A percentile compares a stretch with the other conserved stretches of the same genome.
Evolutionary conservation across 2,888 invertebrate species (phyloP).

Genomic region (Ophion ventricosus): DNA sequence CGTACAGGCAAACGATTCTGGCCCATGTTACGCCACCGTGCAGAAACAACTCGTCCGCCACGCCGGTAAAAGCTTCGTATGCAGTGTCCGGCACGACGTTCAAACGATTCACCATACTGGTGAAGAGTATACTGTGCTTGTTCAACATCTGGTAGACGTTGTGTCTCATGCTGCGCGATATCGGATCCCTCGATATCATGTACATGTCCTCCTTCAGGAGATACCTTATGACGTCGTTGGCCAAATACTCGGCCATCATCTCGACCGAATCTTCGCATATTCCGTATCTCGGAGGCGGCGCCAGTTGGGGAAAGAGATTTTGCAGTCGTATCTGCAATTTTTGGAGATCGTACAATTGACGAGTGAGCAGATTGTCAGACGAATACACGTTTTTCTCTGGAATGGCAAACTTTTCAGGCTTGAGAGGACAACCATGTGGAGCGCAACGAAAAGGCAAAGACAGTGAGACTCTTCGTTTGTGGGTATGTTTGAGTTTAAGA

Average conservation of each 20-base stretch:
- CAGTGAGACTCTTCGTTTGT: neutral
- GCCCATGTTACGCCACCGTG: constrained; percentile 83
- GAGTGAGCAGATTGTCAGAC: neutral
- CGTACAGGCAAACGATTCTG: constrained; percentile 82
- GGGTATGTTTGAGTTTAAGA: neutral
- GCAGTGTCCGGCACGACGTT: constrained; percentile 82
- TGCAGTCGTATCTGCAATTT: constrained; percentile 79
- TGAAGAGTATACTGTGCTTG: constrained; percentile 83
- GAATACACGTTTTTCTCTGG: neutral
- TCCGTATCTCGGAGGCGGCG: constrained; percentile 75
- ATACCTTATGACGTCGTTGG: constrained; percentile 81
- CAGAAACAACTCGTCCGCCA: constrained; percentile 83
- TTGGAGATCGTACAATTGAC: neutral
- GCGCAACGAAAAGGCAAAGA: neutral
- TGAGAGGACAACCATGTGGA: neutral
- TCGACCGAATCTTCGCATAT: constrained; percentile 79
- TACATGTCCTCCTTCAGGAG: constrained; percentile 81
- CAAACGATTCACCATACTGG: constrained; percentile 83
- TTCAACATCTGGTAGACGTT: constrained; percentile 83
- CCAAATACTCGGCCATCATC: constrained; percentile 79
- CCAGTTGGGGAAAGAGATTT: constrained; percentile 79
- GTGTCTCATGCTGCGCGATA: constrained; percentile 82
- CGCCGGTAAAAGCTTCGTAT: constrained; percentile 81
- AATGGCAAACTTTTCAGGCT: neutral
- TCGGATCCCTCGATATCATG: constrained; percentile 81